These are phyloP conservation scores for Promerops cafer DNA, from an alignment of 2,113 vertebrate species.

Conservation along the genomic window DNA sequence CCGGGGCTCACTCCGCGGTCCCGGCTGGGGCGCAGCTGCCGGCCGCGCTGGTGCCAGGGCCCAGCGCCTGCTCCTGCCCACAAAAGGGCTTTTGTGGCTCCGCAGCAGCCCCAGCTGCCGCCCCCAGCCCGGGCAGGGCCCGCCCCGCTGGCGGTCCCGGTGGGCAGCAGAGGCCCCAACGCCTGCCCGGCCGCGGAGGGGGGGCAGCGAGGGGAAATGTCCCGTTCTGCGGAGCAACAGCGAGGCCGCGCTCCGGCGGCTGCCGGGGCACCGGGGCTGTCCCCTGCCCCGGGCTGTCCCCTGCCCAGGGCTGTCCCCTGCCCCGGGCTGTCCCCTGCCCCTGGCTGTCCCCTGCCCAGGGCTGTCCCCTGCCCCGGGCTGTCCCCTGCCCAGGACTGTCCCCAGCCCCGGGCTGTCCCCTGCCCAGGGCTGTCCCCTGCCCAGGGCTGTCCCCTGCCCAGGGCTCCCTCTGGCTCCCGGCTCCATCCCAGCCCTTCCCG, in stretches of 20 bases:
- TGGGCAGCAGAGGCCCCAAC: neutral
- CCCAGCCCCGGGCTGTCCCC: neutral
- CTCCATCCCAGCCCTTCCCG: neutral
- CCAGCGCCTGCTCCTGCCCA: neutral
- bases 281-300: neutral
- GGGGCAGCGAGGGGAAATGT: neutral
- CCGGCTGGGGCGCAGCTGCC: neutral
- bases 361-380: neutral
- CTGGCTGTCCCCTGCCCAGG: too few relatives aligned
- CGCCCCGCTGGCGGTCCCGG: accelerated
- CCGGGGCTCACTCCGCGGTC: neutral
- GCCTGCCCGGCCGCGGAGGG: neutral
- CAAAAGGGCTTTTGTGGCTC: neutral
- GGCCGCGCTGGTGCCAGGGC: neutral
- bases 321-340: neutral
- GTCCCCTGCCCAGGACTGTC: too few relatives aligned
- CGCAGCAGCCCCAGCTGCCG: neutral
- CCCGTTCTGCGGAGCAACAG: accelerated
- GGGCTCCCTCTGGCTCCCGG: neutral
- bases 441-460: neutral
- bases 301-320: neutral
- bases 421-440: neutral
- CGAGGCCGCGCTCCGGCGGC: neutral
- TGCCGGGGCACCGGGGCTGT: neutral
- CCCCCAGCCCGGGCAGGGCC: neutral